Conservation (phyloP, 1,140 invertebrate species). For the Nasonia longicornis region DNA sequence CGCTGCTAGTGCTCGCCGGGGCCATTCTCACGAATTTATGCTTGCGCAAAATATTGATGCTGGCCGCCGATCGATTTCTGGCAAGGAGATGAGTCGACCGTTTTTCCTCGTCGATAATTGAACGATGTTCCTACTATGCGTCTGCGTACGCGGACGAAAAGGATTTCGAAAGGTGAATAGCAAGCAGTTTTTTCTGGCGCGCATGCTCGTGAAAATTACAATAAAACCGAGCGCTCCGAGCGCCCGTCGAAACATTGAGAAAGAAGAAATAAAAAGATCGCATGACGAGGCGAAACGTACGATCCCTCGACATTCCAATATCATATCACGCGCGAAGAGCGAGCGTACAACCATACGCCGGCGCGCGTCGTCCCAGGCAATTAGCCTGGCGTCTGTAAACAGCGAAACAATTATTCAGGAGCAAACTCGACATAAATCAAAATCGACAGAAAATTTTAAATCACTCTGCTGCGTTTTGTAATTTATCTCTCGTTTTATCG, state of each 20-base stretch:
- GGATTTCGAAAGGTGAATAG: neutral
- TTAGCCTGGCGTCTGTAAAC: slow-evolving; percentile 4
- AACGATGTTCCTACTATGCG: no score
- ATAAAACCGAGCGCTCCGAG: neutral
- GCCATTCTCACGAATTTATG: slow-evolving; percentile 2
- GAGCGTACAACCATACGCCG: neutral
- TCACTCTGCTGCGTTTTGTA: slow-evolving; percentile 30
- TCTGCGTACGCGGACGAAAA: neutral
- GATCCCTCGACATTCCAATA: slow-evolving; percentile 13
- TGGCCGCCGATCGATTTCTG: no score
- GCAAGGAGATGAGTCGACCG: neutral
- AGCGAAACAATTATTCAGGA: slow-evolving; percentile 16
- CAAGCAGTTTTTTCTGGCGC: neutral
- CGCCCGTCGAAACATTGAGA: neutral
- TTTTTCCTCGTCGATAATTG: neutral
- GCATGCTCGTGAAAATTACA: neutral
- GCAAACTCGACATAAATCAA: slow-evolving; percentile 27
- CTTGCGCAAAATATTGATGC: slow-evolving; percentile 11
- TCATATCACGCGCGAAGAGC: neutral
- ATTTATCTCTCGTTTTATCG: slow-evolving; percentile 40
- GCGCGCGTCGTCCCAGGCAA: slow-evolving; percentile 3
- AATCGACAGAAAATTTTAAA: slow-evolving; percentile 33
- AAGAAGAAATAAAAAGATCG: neutral
- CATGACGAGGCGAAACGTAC: neutral
- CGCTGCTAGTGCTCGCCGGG: neutral